phyloP scores from a whole-genome alignment of 1,140 invertebrate genomes.

The Drosophila albomicans region DNA sequence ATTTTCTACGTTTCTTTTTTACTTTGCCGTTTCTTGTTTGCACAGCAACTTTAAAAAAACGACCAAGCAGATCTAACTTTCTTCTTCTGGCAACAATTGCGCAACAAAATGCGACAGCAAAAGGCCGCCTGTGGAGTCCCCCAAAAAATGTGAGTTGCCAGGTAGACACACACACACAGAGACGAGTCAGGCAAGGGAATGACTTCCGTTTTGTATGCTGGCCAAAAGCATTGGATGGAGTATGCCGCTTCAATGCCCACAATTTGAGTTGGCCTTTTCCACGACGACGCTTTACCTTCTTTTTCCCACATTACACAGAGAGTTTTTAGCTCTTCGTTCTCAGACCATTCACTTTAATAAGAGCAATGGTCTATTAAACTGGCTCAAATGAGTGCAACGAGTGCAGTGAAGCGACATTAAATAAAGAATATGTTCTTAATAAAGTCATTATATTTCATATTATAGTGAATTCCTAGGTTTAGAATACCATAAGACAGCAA shows the following conservation, averaged over 20 bases:
- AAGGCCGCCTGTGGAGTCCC: slow-evolving; percentile 13
- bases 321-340: slow-evolving; percentile 26
- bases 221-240: background rate
- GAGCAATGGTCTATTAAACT: too few species aligned
- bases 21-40: background rate
- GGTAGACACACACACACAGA: slow-evolving; percentile 23
- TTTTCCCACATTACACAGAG: background rate
- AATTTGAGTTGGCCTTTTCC: slow-evolving; percentile 18
- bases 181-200: background rate
- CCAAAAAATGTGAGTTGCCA: slow-evolving; percentile 15
- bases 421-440: too few species aligned
- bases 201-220: slow-evolving; percentile 17
- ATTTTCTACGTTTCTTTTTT: slow-evolving; percentile 12
- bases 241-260: slow-evolving; percentile 3
- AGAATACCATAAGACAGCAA: too few species aligned
- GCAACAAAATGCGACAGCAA: slow-evolving; percentile 27
- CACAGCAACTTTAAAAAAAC: slow-evolving; percentile 24
- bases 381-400: too few species aligned
- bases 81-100: slow-evolving; percentile 35
- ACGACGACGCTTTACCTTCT: background rate
- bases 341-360: slow-evolving; percentile 8
- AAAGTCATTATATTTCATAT: too few species aligned
- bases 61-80: background rate
- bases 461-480: too few species aligned
- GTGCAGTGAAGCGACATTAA: too few species aligned